Evolutionary conservation across 2,888 invertebrate species (phyloP).

Genomic region (Spisula subtruncata): DNA sequence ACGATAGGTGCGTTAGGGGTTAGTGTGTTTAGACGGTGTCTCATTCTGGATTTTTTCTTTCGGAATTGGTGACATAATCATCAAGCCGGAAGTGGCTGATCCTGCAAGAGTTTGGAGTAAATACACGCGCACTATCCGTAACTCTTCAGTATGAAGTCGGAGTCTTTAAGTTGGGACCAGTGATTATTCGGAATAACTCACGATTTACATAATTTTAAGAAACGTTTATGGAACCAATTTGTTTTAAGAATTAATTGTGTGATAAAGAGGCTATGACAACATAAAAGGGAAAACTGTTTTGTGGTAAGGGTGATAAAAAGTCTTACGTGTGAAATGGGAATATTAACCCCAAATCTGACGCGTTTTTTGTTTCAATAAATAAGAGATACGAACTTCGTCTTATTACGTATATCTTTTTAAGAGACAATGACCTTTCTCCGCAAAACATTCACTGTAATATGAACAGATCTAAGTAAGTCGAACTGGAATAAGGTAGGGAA

Average conservation of each 20-base stretch:
- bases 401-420: conserved; percentile 1
- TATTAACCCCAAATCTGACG: conserved; percentile 18
- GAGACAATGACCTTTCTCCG: conserved; percentile 18
- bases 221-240: neutral
- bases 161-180: neutral
- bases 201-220: neutral
- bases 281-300: neutral
- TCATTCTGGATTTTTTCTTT: conserved; percentile 4
- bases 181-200: neutral
- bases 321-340: conserved; percentile 19
- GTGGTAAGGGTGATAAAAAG: neutral
- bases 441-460: neutral
- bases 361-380: neutral
- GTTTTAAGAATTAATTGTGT: neutral
- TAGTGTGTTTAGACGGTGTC: conserved; percentile 5
- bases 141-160: neutral
- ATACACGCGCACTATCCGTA: neutral
- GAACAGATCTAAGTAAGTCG: neutral
- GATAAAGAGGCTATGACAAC: neutral
- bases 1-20: neutral
- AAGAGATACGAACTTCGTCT: neutral
- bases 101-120: conserved; percentile 1
- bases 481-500: neutral
- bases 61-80: conserved; percentile 17
- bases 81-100: conserved; percentile 21